Evolutionary conservation across 1,140 invertebrate species (phyloP), one percentile per base, ranked within the genome.

Genomic region (Sarcophaga peregrina): DNA sequence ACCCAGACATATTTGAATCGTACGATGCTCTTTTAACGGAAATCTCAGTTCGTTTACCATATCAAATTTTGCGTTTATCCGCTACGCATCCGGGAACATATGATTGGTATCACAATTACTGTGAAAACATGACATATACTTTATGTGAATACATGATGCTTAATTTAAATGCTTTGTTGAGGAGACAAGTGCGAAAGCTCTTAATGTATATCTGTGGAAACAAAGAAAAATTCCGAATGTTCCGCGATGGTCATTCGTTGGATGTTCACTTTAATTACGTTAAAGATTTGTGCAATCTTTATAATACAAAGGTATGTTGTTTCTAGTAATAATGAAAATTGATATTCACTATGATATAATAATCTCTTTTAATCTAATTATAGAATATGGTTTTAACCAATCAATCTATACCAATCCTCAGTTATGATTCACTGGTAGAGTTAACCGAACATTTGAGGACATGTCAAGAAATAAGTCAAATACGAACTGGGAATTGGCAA

Each of bases 101-200:
- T 89, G 52, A 94, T 92, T 97, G 96, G 96, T 94, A 94, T 84
- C 93, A 94, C 76, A 93, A 94, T 85, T 92, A 99, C 85, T 96
- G 97, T 91, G 95, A 97, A 91, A 95, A 97, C 87, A 95, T 99
- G 96, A 97, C 92, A 87, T 86, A 91, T 87, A 81, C 89, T 3
- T 90, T 99, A 0, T 98, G 98, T 90, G 98, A 99, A 89, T 99
- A 98, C 87, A 98, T 99, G 96, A 98, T 99, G 95, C 96, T 96
- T 13, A 93, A 95, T 87, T 93, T 97, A 91, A 96, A 95, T 84
- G 93, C 95, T 8, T 93, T 96, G 73, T 93, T 95, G 1, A 91
- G 95, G 81, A 91, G 95, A 82, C 96, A 97, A 93, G 95, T 96
- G 0, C 93, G 97, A 9, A 98, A 99, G 92, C 92, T 99, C 5